Evolutionary conservation across 2,113 vertebrate species (phyloP).

Genomic region (Mirza zaza): DNA sequence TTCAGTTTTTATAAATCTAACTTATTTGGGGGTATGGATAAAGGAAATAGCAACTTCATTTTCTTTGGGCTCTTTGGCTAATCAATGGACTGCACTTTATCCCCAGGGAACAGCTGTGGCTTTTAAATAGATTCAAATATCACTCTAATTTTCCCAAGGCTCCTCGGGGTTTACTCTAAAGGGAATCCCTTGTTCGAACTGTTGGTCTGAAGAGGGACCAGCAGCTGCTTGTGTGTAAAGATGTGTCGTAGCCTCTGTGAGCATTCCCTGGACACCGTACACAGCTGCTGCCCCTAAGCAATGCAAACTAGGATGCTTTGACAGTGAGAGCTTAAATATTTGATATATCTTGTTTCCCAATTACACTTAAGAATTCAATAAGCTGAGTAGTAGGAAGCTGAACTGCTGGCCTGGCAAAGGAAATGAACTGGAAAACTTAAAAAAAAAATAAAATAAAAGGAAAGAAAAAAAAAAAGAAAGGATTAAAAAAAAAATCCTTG

Average conservation of each 20-base stretch:
- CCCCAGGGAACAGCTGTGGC: background rate
- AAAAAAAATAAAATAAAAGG: background rate
- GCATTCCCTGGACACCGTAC: background rate
- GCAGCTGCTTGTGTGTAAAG: background rate
- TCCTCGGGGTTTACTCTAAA: background rate
- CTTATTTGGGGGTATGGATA: background rate
- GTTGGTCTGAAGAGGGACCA: background rate
- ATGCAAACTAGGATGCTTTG: background rate
- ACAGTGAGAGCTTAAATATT: slow-evolving; percentile 71
- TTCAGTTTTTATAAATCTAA: background rate
- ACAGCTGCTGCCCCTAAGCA: background rate
- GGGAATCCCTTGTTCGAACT: background rate
- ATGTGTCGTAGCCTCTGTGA: background rate
- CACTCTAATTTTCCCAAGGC: background rate
- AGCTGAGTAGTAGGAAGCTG: slow-evolving; percentile 63
- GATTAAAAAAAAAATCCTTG: slow-evolving; percentile 51
- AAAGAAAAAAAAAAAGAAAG: background rate
- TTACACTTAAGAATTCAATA: slow-evolving; percentile 78
- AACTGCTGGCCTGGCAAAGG: slow-evolving; percentile 77
- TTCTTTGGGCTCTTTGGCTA: background rate
- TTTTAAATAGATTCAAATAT: background rate
- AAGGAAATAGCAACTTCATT: background rate
- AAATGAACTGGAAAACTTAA: slow-evolving; percentile 57
- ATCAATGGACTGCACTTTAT: background rate
- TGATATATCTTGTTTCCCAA: slow-evolving; percentile 75